Evolutionary conservation across 2,113 vertebrate genomes (phyloP), one percentile per base, ranked within the genome.

Genomic region (Monopterus albus): DNA sequence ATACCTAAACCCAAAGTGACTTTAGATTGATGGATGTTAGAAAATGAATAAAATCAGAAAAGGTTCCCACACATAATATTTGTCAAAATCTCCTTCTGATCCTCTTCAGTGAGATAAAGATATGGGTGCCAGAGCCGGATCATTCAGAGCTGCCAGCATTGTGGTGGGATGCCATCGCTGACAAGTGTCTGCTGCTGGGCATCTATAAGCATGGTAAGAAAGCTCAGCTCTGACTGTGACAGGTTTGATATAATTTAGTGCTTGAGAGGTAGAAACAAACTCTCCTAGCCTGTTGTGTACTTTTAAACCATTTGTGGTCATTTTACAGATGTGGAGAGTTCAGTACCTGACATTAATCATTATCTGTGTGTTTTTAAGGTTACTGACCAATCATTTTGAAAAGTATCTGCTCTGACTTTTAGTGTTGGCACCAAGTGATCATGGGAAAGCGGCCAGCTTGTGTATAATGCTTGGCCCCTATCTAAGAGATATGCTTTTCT

Each of bases 101-200:
- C 47, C 72, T 79, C 43, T 70, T 58, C 71, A 99, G 98, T 92
- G 97, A 96, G 85, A 94, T 98, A 85, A 96, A 98, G 89, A 94
- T 98, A 88, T 97, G 96, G 96, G 93, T 99, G 62, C 98, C 97
- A 46, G 97, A 99, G 68, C 95, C 95, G 45, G 98, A 99, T 78
- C 94, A 96, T 77, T 98, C 97, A 10, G 98, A 99, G 85, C 93
- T 97, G 53, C 97, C 98, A 81, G 95, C 95, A 0, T 91, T 96
- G 31, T 99, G 97, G 97, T 99, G 97, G 97, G 97, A 99, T 78
- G 86, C 89, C 55, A 91, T 96, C 33, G 93, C 94, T 43, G 98
- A 99, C 90, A 99, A 99, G 88, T 97, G 96, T 67, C 95, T 99
- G 43, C 91, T 99, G 56, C 94, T 99, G 58, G 98, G 98, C 10